phyloP scores from a whole-genome alignment of 2,888 invertebrate species.

The Ichneumoninae sp. region DNA sequence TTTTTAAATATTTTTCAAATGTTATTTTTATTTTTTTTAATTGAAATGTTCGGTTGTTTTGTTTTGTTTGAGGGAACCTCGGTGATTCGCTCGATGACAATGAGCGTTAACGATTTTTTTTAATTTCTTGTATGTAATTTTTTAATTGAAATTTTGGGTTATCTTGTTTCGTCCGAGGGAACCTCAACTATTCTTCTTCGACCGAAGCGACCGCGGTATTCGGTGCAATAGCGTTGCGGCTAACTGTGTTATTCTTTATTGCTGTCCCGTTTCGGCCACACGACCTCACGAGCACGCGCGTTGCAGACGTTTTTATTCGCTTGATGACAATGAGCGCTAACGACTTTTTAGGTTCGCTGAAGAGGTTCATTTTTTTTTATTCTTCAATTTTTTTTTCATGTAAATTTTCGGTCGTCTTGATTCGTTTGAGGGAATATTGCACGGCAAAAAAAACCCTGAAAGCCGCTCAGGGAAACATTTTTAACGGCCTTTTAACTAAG shows the following conservation, averaged over 20 bases:
- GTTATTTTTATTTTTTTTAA: no score
- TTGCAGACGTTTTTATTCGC: slow-evolving; percentile 22
- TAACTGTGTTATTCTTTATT: slow-evolving; percentile 20
- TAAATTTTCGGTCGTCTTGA: not conserved
- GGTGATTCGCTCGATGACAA: no score
- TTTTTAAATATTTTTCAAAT: no score
- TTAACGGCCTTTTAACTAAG: not conserved
- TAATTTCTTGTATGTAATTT: not conserved
- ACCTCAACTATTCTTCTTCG: slow-evolving; percentile 36
- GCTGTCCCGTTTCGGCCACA: slow-evolving; percentile 9
- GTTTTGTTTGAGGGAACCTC: no score
- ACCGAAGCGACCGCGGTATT: not conserved
- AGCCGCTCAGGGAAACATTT: not conserved
- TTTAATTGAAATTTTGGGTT: not conserved
- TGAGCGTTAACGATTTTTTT: no score
- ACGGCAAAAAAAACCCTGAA: no score
- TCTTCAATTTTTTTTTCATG: not conserved
- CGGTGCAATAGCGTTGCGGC: slow-evolving; percentile 2
- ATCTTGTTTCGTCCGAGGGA: not conserved
- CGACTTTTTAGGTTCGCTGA: not conserved
- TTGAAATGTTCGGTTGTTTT: no score
- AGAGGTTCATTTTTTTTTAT: not conserved
- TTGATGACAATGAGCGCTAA: not conserved
- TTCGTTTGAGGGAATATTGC: no score
- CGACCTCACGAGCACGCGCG: slow-evolving; percentile 18